phyloP scores from a whole-genome alignment of 2,888 invertebrate genomes.

The Crepidodera aurea region DNA sequence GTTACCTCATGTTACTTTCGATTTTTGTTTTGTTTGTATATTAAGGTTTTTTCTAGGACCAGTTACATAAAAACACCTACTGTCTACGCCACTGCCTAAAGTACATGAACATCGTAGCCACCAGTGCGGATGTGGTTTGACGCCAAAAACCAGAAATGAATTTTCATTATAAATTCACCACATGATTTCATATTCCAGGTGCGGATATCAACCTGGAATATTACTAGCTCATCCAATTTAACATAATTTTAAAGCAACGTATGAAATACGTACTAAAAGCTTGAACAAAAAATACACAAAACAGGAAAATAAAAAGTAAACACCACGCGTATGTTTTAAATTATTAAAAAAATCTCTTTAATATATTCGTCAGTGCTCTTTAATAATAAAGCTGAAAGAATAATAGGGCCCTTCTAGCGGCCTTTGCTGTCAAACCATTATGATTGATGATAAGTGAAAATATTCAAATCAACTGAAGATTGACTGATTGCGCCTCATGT shows the following conservation, averaged over 20 bases:
- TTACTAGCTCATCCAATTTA: constrained; percentile 4
- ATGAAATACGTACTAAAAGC: too few relatives aligned
- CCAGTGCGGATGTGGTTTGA: background rate
- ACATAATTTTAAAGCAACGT: background rate
- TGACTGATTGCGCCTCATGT: constrained; percentile 44
- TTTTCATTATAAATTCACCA: constrained; percentile 1
- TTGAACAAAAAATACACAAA: too few relatives aligned
- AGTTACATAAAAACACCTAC: too few relatives aligned
- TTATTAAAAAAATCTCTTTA: too few relatives aligned
- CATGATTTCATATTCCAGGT: constrained; percentile 4
- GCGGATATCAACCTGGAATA: background rate
- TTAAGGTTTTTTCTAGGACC: too few relatives aligned
- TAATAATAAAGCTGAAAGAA: too few relatives aligned
- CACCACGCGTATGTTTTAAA: too few relatives aligned
- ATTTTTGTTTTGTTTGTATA: too few relatives aligned
- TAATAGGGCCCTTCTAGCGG: background rate
- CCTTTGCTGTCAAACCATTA: constrained; percentile 30
- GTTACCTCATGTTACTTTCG: too few relatives aligned
- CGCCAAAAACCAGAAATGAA: constrained; percentile 3
- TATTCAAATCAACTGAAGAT: constrained; percentile 47
- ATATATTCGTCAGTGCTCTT: too few relatives aligned
- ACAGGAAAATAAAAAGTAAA: too few relatives aligned
- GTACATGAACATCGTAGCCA: background rate
- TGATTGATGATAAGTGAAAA: constrained; percentile 49
- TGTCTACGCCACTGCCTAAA: too few relatives aligned